These are phyloP conservation scores for Delichon dasypus DNA, from an alignment of 2,797 vertebrate species.

Conservation along the genomic window DNA sequence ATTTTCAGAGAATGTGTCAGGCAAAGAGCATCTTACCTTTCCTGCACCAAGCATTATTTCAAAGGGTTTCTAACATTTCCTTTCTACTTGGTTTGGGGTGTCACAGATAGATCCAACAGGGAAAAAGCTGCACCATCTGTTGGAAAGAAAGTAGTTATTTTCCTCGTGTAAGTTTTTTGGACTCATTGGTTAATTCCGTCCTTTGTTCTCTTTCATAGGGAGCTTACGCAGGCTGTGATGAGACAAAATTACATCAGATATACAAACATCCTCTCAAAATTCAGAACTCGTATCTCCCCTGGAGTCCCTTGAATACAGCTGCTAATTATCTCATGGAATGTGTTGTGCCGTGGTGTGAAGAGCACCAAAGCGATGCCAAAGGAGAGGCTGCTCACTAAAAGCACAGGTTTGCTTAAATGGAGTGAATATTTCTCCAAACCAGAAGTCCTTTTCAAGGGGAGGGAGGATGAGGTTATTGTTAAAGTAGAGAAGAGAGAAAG, in stretches of 20 bases:
- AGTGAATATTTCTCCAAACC: neutral
- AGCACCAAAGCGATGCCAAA: neutral
- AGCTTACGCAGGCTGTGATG: neutral
- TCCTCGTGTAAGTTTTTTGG: neutral
- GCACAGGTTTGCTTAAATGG: neutral
- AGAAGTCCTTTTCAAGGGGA: neutral
- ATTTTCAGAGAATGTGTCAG: neutral
- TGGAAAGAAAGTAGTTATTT: conserved; percentile 21
- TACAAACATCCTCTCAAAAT: conserved; percentile 30
- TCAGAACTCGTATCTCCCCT: neutral
- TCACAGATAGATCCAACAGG: neutral
- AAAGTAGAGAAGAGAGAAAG: neutral
- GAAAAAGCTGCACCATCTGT: neutral
- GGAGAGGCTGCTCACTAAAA: neutral
- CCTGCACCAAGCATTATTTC: neutral
- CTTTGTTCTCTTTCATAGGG: neutral
- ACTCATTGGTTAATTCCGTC: neutral
- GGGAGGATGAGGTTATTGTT: neutral
- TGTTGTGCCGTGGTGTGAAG: neutral
- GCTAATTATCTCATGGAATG: conserved; percentile 19
- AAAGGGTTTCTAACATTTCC: neutral
- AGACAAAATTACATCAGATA: conserved; percentile 23
- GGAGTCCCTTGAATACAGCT: conserved; percentile 14
- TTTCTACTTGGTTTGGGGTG: neutral
- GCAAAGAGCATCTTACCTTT: neutral